Evolutionary conservation across 2,888 invertebrate species (phyloP).

Genomic region (Dolomedes plantarius): DNA sequence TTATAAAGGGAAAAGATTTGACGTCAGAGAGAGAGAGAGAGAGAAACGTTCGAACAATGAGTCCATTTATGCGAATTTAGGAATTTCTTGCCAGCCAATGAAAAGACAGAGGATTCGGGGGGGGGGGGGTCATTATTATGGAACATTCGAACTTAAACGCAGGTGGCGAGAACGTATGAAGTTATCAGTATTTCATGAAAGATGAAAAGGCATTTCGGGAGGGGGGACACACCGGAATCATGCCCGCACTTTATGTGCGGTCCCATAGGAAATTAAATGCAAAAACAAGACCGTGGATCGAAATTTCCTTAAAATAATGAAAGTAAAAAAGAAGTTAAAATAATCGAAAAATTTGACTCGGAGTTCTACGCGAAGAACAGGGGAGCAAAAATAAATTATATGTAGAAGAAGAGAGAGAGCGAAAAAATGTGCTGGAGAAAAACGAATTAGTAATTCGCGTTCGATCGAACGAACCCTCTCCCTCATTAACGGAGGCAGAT

Average conservation of each 20-base stretch:
- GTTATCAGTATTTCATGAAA: slow-evolving; percentile 47
- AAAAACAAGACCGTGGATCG: slow-evolving; percentile 52
- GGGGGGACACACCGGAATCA: slow-evolving; percentile 16
- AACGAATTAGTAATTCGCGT: slow-evolving; percentile 67
- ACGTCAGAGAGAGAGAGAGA: slow-evolving; percentile 1
- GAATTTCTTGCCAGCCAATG: slow-evolving; percentile 6
- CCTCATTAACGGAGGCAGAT: slow-evolving; percentile 51
- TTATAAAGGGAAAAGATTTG: slow-evolving; percentile 11
- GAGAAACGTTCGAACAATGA: slow-evolving; percentile 10
- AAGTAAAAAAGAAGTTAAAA: slow-evolving; percentile 32
- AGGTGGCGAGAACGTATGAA: slow-evolving; percentile 18
- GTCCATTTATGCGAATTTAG: slow-evolving; percentile 16
- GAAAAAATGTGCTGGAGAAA: slow-evolving; percentile 2
- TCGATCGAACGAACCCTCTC: slow-evolving; percentile 56
- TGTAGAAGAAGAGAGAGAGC: slow-evolving; percentile 2
- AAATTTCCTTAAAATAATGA: neutral
- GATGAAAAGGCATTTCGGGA: slow-evolving; percentile 48
- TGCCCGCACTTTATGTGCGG: slow-evolving; percentile 58
- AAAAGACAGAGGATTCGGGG: slow-evolving; percentile 4
- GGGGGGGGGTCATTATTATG: neutral
- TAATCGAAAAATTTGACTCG: slow-evolving; percentile 66
- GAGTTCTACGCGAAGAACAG: slow-evolving; percentile 27
- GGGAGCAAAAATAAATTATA: slow-evolving; percentile 53
- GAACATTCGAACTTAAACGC: slow-evolving; percentile 14
- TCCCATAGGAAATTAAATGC: slow-evolving; percentile 68